phyloP scores from a whole-genome alignment of 2,113 vertebrate species.

The Brienomyrus brachyistius region DNA sequence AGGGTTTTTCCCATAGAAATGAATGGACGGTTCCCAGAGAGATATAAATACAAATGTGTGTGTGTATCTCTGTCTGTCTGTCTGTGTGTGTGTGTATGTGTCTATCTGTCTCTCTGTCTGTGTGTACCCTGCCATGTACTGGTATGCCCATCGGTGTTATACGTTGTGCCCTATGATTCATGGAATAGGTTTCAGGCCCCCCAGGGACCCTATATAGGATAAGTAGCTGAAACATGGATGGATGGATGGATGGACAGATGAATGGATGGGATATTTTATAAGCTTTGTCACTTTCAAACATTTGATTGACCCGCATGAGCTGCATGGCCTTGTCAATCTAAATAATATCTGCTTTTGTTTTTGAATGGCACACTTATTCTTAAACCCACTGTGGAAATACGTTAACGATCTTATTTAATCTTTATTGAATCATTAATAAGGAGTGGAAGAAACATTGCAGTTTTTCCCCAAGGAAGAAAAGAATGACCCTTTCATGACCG shows the following conservation, averaged over 20 bases:
- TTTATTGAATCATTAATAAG: conserved; percentile 25
- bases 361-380: neutral
- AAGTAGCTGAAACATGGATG: neutral
- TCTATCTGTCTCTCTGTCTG: neutral
- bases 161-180: neutral
- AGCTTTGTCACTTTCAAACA: neutral
- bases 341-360: neutral
- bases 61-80: no score
- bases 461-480: neutral
- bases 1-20: no score
- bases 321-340: neutral
- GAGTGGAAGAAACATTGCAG: neutral
- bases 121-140: neutral
- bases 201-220: neutral
- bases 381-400: neutral
- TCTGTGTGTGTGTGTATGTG: neutral
- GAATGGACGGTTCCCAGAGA: no score
- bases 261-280: neutral
- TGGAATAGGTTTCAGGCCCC: neutral
- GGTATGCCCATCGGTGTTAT: neutral
- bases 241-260: neutral
- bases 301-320: neutral
- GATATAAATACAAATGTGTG: no score
- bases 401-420: neutral
- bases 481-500: conserved; percentile 15